Evolutionary conservation across 2,113 vertebrate genomes (phyloP).

Genomic region (Monarcha castaneiventris): DNA sequence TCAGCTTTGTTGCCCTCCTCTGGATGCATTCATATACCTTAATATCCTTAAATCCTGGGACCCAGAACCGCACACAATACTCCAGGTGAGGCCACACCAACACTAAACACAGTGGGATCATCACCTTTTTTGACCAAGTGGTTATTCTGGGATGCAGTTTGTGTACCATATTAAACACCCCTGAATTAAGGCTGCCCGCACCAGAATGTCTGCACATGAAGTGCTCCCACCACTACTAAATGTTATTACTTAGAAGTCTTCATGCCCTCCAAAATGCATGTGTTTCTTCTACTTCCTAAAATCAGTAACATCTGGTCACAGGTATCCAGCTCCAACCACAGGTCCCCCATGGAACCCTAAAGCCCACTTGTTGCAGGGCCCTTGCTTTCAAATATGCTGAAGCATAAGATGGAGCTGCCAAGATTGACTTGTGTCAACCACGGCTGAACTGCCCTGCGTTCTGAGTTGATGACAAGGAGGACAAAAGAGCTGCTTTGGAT

Average conservation of each 20-base stretch:
- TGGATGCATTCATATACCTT: background rate
- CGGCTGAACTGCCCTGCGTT: background rate
- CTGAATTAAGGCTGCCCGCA: background rate
- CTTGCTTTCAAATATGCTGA: background rate
- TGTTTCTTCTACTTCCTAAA: background rate
- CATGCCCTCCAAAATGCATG: background rate
- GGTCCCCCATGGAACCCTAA: background rate
- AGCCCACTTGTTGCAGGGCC: background rate
- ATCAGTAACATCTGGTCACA: background rate
- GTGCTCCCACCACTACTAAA: background rate
- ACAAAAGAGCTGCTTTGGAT: background rate
- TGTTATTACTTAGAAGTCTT: background rate
- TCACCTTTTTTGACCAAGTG: background rate
- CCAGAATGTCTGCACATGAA: background rate
- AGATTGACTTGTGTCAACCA: background rate
- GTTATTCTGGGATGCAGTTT: background rate
- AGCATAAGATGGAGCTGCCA: background rate
- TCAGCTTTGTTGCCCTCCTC: background rate
- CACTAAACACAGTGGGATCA: background rate
- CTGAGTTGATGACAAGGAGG: background rate
- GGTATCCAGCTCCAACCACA: background rate
- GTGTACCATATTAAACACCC: background rate
- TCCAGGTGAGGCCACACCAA: background rate
- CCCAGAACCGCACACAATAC: fast-evolving
- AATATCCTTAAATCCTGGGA: background rate